Evolutionary conservation across 1,140 invertebrate genomes (phyloP), one percentile per base, ranked within the genome.

Genomic region (Aphaenogaster ashmeadi): DNA sequence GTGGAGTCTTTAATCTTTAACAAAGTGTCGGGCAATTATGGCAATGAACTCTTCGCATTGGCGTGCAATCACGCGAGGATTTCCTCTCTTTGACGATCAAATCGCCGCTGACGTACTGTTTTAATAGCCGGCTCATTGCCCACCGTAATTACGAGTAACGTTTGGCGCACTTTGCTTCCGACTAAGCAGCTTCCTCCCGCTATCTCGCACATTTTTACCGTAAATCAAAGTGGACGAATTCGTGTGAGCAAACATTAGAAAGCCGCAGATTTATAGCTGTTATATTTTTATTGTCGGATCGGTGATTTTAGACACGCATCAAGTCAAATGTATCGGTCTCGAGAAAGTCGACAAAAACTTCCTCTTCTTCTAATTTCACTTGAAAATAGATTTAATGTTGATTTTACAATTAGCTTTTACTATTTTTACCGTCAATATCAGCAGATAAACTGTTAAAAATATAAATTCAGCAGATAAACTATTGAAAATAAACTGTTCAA

Each of bases 301-400:
- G 41, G 18, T 75, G 38, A 62, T 75, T 84, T 75, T 36, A 60
- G 54, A 84, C 80, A 84, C 69, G 69, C 27, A 38, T 36, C 69
- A 21, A 74, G 15, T 84, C n/a, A 64, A 84, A 74, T 60, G 80
- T 83, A 47, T 74, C 52, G 80, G 38, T 50, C 27, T 83, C 33
- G 80, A 84, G 67, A 84, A 84, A 75, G 69, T 84, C 54, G 33
- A 75, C 44, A 60, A 84, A 60, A 84, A 47, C 38, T 62, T 50
- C 54, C n/a, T 27, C 27, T 60, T 18, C 13, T 50, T 75, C 33
- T 75, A 75, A 60, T 58, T 50, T 84, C 41, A 15, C 38, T 60
- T 47, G 4, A 50, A 60, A 75, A 84, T 84, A 13, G 2, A 69
- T 62, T 3, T 3, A 54, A 60, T 13, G 21, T 69, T 18, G 21